These are phyloP conservation scores for Chaenocephalus aceratus DNA, from an alignment of 2,113 vertebrate species.

Conservation along the genomic window DNA sequence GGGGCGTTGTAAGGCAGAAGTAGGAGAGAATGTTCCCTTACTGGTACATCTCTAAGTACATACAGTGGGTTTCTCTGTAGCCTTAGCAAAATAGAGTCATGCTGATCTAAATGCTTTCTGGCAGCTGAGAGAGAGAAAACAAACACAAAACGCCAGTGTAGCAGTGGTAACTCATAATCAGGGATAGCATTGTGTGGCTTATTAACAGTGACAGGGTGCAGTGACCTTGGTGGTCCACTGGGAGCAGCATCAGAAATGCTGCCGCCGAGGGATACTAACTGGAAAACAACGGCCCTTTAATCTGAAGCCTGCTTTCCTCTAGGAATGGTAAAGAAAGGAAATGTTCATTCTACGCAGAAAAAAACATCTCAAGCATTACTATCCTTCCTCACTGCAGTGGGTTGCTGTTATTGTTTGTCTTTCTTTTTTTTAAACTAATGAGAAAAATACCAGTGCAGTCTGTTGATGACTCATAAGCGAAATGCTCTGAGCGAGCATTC, in stretches of 20 bases:
- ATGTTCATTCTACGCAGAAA: background rate
- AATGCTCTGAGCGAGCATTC: slow-evolving; percentile 25
- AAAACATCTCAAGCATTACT: background rate
- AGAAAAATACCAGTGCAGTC: background rate
- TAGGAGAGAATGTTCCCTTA: slow-evolving; percentile 34
- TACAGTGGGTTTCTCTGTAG: slow-evolving; percentile 27
- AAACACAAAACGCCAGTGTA: slow-evolving; percentile 33
- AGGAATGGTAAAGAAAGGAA: slow-evolving; percentile 9
- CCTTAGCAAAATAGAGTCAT: slow-evolving; percentile 29
- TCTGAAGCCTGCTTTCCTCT: slow-evolving; percentile 17
- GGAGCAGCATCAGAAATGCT: slow-evolving; percentile 57
- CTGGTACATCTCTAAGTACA: slow-evolving; percentile 35
- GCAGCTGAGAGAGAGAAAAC: slow-evolving; percentile 51
- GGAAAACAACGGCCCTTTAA: slow-evolving; percentile 28
- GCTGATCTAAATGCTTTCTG: slow-evolving; percentile 61
- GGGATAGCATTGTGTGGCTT: slow-evolving; percentile 52
- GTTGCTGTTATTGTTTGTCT: background rate
- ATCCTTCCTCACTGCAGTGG: background rate
- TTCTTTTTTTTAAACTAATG: background rate
- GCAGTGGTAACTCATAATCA: slow-evolving; percentile 64
- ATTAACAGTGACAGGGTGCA: slow-evolving; percentile 72
- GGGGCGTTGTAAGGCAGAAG: slow-evolving; percentile 40
- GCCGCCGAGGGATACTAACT: slow-evolving; percentile 36
- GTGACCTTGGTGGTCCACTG: slow-evolving; percentile 59
- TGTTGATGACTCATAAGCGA: slow-evolving; percentile 64